These are phyloP conservation scores for Philypnodon macrostomus DNA, from an alignment of 2,797 vertebrate species.

Conservation along the genomic window DNA sequence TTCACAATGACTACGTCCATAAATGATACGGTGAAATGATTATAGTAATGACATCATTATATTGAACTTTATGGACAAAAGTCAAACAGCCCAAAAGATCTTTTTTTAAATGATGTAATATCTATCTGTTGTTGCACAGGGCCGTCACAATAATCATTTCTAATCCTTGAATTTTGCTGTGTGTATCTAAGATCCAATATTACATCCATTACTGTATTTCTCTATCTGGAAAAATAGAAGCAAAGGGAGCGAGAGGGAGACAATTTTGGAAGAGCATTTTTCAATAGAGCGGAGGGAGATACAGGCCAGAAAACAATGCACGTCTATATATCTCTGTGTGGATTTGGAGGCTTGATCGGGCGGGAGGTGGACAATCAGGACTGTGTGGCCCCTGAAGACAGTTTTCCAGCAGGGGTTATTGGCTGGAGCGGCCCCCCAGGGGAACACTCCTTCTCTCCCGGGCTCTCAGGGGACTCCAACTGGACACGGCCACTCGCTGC, in stretches of 20 bases:
- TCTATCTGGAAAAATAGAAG: conserved; percentile 27
- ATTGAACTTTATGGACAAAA: too few species aligned
- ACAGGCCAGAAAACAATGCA: conserved; percentile 57
- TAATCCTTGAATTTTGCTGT: conserved; percentile 22
- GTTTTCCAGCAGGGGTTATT: conserved; percentile 65
- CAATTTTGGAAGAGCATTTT: conserved; percentile 46
- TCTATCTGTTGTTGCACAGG: background rate
- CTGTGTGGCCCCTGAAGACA: conserved; percentile 51
- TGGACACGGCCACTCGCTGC: conserved; percentile 49
- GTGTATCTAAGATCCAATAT: conserved; percentile 19
- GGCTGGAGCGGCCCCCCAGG: conserved; percentile 52
- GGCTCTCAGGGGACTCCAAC: conserved; percentile 51
- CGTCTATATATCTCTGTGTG: conserved; percentile 52
- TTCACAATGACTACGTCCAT: too few species aligned
- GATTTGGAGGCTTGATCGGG: conserved; percentile 53
- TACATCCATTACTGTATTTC: conserved; percentile 43
- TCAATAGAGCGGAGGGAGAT: conserved; percentile 43
- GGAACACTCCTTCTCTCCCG: conserved; percentile 29
- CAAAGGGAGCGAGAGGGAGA: conserved; percentile 20
- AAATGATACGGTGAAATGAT: too few species aligned
- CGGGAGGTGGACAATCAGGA: conserved; percentile 64
- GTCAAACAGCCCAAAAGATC: too few species aligned
- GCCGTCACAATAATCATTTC: conserved; percentile 22
- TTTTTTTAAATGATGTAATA: too few species aligned
- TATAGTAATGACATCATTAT: too few species aligned